Conservation (phyloP, 1,140 invertebrate genomes). For the Vanessa atalanta region DNA sequence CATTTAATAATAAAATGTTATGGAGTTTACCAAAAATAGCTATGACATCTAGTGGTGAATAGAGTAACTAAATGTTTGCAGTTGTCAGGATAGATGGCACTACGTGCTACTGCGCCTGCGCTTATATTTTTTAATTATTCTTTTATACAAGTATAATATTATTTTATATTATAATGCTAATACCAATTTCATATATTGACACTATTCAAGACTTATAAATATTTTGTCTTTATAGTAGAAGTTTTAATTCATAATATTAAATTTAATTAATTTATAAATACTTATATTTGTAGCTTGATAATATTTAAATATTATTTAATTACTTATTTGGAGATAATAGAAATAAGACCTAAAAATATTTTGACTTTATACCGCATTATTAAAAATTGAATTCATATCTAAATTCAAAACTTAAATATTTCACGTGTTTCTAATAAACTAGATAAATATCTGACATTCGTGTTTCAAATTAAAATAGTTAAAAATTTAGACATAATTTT, state of each 20-base stretch:
- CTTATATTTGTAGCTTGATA: no score
- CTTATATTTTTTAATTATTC: background rate
- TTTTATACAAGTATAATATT: background rate
- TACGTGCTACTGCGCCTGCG: constrained; percentile 46
- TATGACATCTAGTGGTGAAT: constrained; percentile 48
- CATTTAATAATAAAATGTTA: no score
- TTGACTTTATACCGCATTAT: no score
- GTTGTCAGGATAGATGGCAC: constrained; percentile 49
- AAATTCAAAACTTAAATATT: background rate
- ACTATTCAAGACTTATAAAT: no score
- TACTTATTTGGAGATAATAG: no score
- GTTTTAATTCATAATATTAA: no score
- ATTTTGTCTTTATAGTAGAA: no score
- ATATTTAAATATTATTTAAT: no score
- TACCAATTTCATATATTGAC: background rate
- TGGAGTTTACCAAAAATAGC: background rate
- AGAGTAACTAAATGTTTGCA: constrained; percentile 37
- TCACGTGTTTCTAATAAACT: background rate
- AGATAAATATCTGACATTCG: background rate
- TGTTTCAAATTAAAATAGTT: constrained; percentile 52
- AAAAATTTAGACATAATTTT: constrained; percentile 45
- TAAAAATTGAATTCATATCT: no score
- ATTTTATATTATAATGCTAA: background rate
- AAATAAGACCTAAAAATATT: no score
- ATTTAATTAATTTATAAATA: no score